Evolutionary conservation across 2,113 vertebrate genomes (phyloP), one percentile per base, ranked within the genome.

Genomic region (Electrona antarctica): DNA sequence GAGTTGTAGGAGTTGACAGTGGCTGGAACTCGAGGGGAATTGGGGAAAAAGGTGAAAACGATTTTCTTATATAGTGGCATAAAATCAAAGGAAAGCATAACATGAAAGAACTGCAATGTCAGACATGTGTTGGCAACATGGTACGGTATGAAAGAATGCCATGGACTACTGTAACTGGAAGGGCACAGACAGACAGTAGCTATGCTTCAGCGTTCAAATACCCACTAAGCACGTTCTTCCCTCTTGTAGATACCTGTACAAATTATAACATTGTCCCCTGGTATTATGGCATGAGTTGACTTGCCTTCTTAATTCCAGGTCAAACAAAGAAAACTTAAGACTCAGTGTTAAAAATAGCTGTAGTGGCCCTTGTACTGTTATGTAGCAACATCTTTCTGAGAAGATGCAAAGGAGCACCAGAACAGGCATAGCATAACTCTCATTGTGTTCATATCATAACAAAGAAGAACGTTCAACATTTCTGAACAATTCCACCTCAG

Each of bases 101-200:
- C 4, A 14, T 45, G 63, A 41, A 7, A 21, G 11, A 66, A 7
- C n/a, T 28, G 47, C 6, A 76, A 69, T 64, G 29, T 46, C 61
- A 71, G 61, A 49, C 68, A 77, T 77, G 46, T 62, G 51, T 47
- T 67, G 33, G 45, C 57, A 58, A 58, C 14, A 49, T 68, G 64
- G 45, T 51, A 49, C 63, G 64, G 45, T 51, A 67, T 52, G 33
- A 61, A n/a, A 54, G 64, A 52, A 9, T 46, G 58, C 13, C 3
- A 48, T 14, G n/a, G 6, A 21, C 21, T 21, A 21, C 21, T 45
- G 3, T 12, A 7, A 28, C 15, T 6, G 15, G 11, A 58, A 13
- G 49, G 41, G 63, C n/a, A n/a, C n/a, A n/a, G n/a, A n/a, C 51
- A 54, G 11, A 54, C 33, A 50, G 8, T 50, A 54, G 51, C 51